Percentiles rank a stretch among this genome's conserved stretches.
phyloP scores from a whole-genome alignment of 2,797 vertebrate genomes.

The Cygnus olor region DNA sequence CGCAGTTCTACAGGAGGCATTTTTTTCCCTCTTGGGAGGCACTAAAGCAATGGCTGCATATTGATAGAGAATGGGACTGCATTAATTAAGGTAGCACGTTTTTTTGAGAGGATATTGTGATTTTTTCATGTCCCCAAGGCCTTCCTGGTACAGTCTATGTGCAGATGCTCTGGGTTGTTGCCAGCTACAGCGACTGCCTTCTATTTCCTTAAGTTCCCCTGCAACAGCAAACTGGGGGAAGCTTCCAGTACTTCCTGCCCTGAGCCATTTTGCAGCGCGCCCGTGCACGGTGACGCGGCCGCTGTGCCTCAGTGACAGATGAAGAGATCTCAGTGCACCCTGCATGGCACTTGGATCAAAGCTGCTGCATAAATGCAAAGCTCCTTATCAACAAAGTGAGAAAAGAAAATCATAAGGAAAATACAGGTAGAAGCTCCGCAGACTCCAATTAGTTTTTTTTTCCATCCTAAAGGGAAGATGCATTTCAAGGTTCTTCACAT shows the following conservation, averaged over 20 bases:
- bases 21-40: background rate
- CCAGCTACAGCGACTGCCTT: background rate
- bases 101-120: background rate
- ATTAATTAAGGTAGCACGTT: background rate
- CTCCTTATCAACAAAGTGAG: background rate
- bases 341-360: background rate
- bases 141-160: background rate
- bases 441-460: background rate
- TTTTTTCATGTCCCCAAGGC: background rate
- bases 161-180: background rate
- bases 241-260: background rate
- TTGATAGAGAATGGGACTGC: background rate
- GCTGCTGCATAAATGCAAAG: background rate
- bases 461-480: background rate
- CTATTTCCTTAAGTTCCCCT: background rate
- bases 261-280: background rate
- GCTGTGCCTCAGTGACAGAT: background rate
- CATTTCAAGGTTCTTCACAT: conserved; percentile 8
- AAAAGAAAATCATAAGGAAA: background rate
- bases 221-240: background rate
- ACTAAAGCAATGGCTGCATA: background rate
- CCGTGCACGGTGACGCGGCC: background rate
- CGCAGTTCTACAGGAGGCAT: background rate
- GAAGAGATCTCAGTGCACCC: background rate
- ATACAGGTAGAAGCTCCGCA: background rate